Evolutionary conservation across 2,888 invertebrate species (phyloP).

Genomic region (Antitype chi): DNA sequence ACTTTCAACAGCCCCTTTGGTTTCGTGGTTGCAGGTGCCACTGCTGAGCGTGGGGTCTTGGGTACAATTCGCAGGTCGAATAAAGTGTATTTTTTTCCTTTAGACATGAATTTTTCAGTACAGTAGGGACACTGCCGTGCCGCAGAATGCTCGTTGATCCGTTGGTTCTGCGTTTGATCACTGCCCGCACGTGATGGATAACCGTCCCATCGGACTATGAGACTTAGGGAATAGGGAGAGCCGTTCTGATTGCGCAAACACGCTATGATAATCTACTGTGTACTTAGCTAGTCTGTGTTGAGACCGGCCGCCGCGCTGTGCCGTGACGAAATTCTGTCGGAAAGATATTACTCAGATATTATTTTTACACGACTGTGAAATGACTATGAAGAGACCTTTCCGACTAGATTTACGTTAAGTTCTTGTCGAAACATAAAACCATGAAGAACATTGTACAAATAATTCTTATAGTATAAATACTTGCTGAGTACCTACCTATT

Average conservation of each 20-base stretch:
- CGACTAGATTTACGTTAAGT: not conserved
- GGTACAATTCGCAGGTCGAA: not conserved
- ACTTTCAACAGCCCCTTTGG: not conserved
- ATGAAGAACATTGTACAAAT: not conserved
- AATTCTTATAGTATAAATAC: not conserved
- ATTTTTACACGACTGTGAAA: not conserved
- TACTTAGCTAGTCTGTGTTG: not conserved
- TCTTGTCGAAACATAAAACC: not conserved
- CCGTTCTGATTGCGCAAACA: too few species aligned
- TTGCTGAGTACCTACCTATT: not conserved
- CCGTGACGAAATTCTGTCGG: not conserved
- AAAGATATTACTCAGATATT: not conserved
- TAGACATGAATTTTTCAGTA: not conserved
- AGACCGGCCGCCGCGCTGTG: too few species aligned
- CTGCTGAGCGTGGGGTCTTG: not conserved
- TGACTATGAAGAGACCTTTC: not conserved
- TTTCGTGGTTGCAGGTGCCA: not conserved
- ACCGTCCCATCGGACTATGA: not conserved
- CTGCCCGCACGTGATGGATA: not conserved
- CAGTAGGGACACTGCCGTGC: not conserved
- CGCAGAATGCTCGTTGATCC: not conserved
- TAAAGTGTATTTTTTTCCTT: not conserved
- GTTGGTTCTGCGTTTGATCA: not conserved
- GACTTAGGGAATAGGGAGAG: not conserved
- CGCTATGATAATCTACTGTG: not conserved